phyloP scores from a whole-genome alignment of 2,113 vertebrate genomes.

The Tachysurus vachellii region DNA sequence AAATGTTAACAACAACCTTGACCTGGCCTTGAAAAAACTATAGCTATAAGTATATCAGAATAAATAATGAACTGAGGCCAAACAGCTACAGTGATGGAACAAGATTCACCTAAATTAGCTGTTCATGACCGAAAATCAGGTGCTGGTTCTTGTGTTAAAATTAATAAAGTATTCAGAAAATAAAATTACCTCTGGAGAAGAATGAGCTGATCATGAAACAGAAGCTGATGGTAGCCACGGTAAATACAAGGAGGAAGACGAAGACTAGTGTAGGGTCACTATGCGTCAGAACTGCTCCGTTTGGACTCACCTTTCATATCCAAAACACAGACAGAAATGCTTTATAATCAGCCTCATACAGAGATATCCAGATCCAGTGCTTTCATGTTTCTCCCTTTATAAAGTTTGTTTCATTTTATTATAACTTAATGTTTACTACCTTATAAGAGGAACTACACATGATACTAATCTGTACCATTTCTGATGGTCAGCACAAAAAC shows the following conservation, averaged over 20 bases:
- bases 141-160: background rate
- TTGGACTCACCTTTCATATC: conserved; percentile 79
- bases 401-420: background rate
- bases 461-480: background rate
- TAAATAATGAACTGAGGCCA: background rate
- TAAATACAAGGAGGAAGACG: conserved; percentile 84
- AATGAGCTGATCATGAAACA: conserved; percentile 99
- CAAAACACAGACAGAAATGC: background rate
- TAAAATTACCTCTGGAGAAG: conserved; percentile 86
- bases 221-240: conserved; percentile 89
- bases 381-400: background rate
- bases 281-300: conserved; percentile 85
- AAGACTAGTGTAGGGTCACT: conserved; percentile 92
- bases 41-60: background rate
- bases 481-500: background rate
- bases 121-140: background rate
- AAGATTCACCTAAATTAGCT: background rate
- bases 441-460: background rate
- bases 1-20: background rate
- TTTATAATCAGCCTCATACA: background rate
- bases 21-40: background rate
- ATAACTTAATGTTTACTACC: background rate
- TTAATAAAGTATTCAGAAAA: background rate
- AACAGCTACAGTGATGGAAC: background rate
- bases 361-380: background rate